Base-by-base conservation (phyloP, 1,140 invertebrate species). In the Drosophila nebulosa region DNA sequence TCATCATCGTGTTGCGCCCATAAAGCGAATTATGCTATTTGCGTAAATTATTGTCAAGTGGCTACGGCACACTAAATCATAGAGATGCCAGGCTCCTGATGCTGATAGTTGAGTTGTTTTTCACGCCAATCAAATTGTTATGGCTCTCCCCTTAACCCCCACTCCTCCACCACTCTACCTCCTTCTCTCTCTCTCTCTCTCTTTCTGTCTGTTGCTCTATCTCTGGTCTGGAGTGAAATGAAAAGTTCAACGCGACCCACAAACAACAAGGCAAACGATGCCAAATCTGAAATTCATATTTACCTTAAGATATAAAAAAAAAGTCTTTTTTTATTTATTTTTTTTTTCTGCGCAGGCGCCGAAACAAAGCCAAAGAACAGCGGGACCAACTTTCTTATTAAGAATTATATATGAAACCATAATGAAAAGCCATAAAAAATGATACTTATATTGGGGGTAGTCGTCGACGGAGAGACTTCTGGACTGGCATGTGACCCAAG, bases 351-450 rank as follows among this genome's bases (percentile, higher is more conserved):
- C 42, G 32, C 12, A 67, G 27, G 27, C 56, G 63, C 64, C 32
- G 26, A 69, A 50, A 69, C 60, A 74, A 51, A 62, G 35, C 56
- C 53, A 27, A 35, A 63, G 73, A 72, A 59, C 64, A 55, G 58
- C 50, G 46, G 65, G 39, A 26, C 35, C 71, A 68, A 79, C 83
- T 86, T 88, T 86, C 83, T 79, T 83, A 78, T 71, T 75, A 72
- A 83, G 83, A 81, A 88, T 81, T 80, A 81, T 83, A 86, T 83
- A 77, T 84, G 80, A 68, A 61, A 62, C 59, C 75, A 61, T 84
- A 84, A 84, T 88, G 83, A 83, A 86, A 86, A 83, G 74, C 67
- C 78, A 86, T 86, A 86, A 86, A 86, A 86, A 86, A 81, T 88
- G 74, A 81, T 85, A 85, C 83, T 81, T 78, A 78, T 80, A 76